These are phyloP conservation scores for Protobothrops mucrosquamatus DNA, from an alignment of 2,113 vertebrate species.

Conservation along the genomic window DNA sequence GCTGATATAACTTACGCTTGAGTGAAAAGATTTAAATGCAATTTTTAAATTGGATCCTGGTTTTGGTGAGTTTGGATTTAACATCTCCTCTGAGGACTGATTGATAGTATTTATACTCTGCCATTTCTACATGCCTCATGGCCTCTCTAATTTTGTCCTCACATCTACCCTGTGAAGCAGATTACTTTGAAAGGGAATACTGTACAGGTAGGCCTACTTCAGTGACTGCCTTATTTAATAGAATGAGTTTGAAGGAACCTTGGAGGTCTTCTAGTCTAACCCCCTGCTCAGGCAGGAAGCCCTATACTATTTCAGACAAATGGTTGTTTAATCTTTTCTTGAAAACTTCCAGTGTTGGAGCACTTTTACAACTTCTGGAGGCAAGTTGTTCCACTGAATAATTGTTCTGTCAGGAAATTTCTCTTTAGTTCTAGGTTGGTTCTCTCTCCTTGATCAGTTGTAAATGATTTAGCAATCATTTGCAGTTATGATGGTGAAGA, in stretches of 20 bases:
- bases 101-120: not conserved
- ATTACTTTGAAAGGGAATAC: not conserved
- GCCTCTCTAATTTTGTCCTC: not conserved
- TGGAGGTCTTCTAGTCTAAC: not conserved
- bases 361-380: not conserved
- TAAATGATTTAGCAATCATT: not conserved
- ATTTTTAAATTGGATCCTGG: not conserved
- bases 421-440: not conserved
- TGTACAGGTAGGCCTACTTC: not conserved
- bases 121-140: not conserved
- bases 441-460: not conserved
- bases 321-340: not conserved
- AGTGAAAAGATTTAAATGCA: not conserved
- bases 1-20: not conserved
- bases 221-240: not conserved
- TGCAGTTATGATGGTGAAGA: not conserved
- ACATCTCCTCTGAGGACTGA: not conserved
- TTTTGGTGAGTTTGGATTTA: not conserved
- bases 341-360: not conserved
- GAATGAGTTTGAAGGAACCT: not conserved
- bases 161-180: not conserved
- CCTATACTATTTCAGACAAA: not conserved
- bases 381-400: not conserved
- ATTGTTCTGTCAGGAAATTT: not conserved
- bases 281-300: not conserved